Base-by-base conservation (phyloP, 2,888 invertebrate genomes). In the Heliconius sara region DNA sequence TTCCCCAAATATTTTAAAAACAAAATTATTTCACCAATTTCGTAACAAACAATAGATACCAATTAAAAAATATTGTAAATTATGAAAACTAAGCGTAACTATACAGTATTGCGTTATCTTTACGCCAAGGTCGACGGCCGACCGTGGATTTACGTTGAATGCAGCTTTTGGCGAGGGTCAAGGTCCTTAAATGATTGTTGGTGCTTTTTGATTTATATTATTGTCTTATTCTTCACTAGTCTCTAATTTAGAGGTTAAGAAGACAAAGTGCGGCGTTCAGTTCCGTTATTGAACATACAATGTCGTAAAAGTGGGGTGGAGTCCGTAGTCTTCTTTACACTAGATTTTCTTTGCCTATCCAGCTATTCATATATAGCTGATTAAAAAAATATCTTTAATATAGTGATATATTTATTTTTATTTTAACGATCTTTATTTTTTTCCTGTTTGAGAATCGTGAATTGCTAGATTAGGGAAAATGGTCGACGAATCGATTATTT, bases 141-240 rank as follows among this genome's bases (percentile, higher is more conserved):
- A 4, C 72, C 72, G 72, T 73, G 72, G 72, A 73, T 57, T 60
- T 7, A 73, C 72, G 57, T 60, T 73, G 73, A 34, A 34, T 60
- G 34, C 73, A 73, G 73, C 57, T 73, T 73, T 73, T 73, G 60
- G 60, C 16, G 60, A 60, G 60, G 30, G 73, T 73, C 73, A 73
- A 73, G 73, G 73, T 60, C 60, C 60, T 60, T 34, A 9, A 34
- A 73, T 57, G 12, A 57, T 25, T 34, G 39, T 16, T 16, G 4
- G 57, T 39, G 34, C 9, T 57, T 60, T 60, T 16, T 22, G 9
- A 73, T 57, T 73, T 7, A n/a, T 60, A 72, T 30, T 57, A 19
- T 73, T 10, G 27, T 68, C n/a, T 12, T n/a, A 6, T 25, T 68
- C 5, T 68, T 67, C 47, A 39, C 5, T 3, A 25, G 6, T 47